Evolutionary conservation across 2,797 vertebrate species (phyloP).

Genomic region (Esox masquinongy): DNA sequence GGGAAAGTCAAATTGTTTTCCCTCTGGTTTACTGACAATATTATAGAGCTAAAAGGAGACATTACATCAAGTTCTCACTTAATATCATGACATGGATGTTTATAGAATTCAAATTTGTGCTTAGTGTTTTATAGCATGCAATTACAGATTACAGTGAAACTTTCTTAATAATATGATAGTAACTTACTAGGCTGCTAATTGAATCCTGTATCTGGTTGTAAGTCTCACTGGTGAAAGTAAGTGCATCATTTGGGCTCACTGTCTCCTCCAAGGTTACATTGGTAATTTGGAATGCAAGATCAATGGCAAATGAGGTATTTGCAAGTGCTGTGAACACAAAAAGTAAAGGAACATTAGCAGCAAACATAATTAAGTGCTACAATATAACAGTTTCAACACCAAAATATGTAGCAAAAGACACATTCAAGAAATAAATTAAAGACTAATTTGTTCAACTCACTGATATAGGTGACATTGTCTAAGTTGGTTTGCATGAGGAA

Average conservation of each 20-base stretch:
- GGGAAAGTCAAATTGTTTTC: background rate
- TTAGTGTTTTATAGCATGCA: background rate
- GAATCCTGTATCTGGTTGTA: constrained; percentile 1
- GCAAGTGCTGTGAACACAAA: background rate
- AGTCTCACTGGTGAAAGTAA: background rate
- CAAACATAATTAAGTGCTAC: background rate
- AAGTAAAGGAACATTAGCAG: background rate
- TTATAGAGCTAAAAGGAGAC: background rate
- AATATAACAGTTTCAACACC: no score
- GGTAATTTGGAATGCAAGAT: background rate
- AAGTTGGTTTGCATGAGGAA: no score
- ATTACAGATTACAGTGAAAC: background rate
- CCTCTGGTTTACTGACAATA: background rate
- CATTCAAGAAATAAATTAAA: no score
- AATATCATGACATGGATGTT: background rate
- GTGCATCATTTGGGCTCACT: background rate
- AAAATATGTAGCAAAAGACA: no score
- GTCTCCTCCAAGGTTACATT: background rate
- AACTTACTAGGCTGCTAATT: background rate
- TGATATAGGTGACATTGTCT: no score
- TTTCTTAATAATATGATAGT: background rate
- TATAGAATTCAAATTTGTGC: background rate
- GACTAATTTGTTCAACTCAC: no score
- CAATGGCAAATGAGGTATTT: background rate
- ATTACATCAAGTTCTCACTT: background rate